phyloP scores from a whole-genome alignment of 1,140 invertebrate species.

The Drosophila triauraria region DNA sequence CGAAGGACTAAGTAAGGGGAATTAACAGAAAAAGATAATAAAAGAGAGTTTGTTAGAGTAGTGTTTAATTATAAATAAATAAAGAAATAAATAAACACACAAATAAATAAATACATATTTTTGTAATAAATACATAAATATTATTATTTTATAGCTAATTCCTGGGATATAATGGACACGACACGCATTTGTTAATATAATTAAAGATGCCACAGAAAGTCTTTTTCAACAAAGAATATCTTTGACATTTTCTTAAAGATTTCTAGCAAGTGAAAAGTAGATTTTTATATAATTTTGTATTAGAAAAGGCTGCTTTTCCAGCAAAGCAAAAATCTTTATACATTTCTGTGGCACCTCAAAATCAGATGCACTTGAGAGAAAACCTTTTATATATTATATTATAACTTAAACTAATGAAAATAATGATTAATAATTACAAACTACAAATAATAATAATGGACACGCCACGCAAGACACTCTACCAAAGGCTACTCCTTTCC shows the following conservation, averaged over 20 bases:
- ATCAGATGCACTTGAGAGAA: background rate
- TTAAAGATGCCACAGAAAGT: background rate
- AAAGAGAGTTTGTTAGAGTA: no score
- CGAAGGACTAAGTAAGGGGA: conserved; percentile 93
- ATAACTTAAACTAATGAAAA: background rate
- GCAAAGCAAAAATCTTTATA: no score
- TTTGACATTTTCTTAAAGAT: no score
- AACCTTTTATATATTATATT: background rate
- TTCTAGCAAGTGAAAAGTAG: no score
- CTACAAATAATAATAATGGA: conserved; percentile 12
- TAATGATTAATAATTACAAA: background rate
- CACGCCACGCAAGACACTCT: conserved; percentile 7
- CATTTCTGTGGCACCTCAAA: no score
- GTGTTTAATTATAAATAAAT: no score
- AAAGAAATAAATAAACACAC: background rate
- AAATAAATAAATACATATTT: background rate
- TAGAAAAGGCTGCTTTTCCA: no score
- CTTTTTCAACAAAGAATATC: background rate
- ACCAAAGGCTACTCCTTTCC: conserved; percentile 1
- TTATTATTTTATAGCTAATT: no score
- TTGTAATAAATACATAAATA: no score
- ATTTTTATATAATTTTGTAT: no score
- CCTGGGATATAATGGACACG: conserved; percentile 57
- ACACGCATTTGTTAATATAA: conserved; percentile 29
- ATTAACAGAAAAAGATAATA: no score